Evolutionary conservation across 2,113 vertebrate genomes (phyloP).

Genomic region (Ciconia boyciana): DNA sequence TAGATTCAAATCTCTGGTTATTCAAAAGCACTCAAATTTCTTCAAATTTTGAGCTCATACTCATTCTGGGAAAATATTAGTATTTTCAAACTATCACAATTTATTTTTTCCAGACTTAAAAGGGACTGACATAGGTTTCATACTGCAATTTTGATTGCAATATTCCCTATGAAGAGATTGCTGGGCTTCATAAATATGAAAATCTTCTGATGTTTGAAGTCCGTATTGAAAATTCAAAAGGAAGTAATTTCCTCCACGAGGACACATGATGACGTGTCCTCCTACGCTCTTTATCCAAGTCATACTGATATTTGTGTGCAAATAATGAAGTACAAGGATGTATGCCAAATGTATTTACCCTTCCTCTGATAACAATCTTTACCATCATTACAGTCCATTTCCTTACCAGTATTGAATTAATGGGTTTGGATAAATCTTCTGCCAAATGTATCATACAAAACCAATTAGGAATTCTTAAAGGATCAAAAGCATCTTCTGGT

Average conservation of each 20-base stretch:
- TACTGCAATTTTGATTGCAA: background rate
- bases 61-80: background rate
- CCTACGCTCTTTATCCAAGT: constrained; percentile 26
- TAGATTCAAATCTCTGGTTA: background rate
- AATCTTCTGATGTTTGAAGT: background rate
- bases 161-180: background rate
- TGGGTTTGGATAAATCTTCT: constrained; percentile 64
- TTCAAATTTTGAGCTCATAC: background rate
- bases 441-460: constrained; percentile 63
- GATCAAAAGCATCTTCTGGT: constrained; percentile 40
- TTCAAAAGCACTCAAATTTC: background rate
- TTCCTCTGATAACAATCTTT: constrained; percentile 53
- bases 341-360: constrained; percentile 64
- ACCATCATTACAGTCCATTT: constrained; percentile 64
- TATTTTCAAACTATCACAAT: background rate
- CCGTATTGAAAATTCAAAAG: background rate
- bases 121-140: background rate
- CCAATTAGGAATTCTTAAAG: constrained; percentile 63
- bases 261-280: background rate
- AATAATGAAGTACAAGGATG: constrained; percentile 48
- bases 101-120: background rate
- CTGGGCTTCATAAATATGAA: background rate
- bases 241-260: background rate
- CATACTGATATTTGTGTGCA: background rate
- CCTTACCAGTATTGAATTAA: constrained; percentile 65